Evolutionary conservation across 2,888 invertebrate species (phyloP).

Genomic region (Trachelus stipa): DNA sequence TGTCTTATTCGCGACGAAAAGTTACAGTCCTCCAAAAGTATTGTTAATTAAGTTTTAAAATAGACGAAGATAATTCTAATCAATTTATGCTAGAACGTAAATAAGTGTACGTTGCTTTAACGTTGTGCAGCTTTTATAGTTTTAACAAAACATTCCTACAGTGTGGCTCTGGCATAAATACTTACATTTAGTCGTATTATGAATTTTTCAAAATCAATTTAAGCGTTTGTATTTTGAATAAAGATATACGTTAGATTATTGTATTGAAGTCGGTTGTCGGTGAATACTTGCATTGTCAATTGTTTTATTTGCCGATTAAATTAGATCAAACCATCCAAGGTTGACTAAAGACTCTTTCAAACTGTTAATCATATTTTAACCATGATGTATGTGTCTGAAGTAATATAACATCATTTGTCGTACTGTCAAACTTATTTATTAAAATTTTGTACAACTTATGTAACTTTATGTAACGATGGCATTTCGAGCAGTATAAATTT

Average conservation of each 20-base stretch:
- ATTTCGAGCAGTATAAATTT: slow-evolving; percentile 18
- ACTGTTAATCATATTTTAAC: slow-evolving; percentile 7
- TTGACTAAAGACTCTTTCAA: neutral
- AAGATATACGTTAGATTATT: neutral
- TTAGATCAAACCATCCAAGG: neutral
- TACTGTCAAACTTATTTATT: slow-evolving; percentile 18
- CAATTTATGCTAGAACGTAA: neutral
- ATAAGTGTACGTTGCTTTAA: neutral
- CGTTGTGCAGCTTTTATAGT: slow-evolving; percentile 13
- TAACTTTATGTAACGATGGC: slow-evolving; percentile 7
- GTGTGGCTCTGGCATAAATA: slow-evolving; percentile 11
- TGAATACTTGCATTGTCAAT: neutral
- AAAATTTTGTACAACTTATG: neutral
- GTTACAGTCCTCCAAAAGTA: neutral
- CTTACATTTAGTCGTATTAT: slow-evolving; percentile 4
- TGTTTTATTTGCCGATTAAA: neutral
- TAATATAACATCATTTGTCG: slow-evolving; percentile 18
- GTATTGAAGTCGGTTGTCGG: neutral
- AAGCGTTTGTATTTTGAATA: neutral
- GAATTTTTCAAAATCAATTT: neutral
- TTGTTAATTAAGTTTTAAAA: neutral
- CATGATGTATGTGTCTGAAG: slow-evolving; percentile 10
- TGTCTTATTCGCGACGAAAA: neutral
- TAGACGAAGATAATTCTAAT: slow-evolving; percentile 7
- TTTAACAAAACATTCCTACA: neutral